Base-by-base conservation (phyloP, 1,140 invertebrate species). In the Drosophila kepulauana region DNA sequence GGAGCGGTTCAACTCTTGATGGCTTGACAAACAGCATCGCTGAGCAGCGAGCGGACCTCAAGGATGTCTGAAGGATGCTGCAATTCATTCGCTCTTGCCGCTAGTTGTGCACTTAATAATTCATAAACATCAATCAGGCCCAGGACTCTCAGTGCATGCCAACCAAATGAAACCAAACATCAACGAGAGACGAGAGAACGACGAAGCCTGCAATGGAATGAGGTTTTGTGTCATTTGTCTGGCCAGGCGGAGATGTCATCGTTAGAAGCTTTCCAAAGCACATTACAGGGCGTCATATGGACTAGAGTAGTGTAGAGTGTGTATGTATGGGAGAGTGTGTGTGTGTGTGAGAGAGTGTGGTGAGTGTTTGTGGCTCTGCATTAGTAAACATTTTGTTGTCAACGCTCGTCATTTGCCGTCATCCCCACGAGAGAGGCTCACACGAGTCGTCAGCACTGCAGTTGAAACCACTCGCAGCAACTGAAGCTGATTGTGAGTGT, bases 361-460 rank as follows among this genome's bases (percentile, higher is more conserved):
- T 61, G 49, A 43, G 66, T 56, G 49, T 30, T 65, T 68, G 64
- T 10, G 33, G 13, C 30, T 61, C 33, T 86, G 82, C 82, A 86
- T 85, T 85, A 86, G 82, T 85, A 79, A 85, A 85, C 82, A 85
- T 81, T 81, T 85, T 86, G 82, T 85, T 86, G 82, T 86, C 82
- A 81, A 38, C 71, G 78, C 62, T 85, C 82, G 75, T 86, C 81
- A 85, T 85, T 85, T 81, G 68, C 74, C 81, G 74, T 86, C 82
- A 75, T 57, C 70, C 74, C 38, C 59, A 25, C 13, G 30, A 46
- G 82, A 38, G 33, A 8, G 5, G 33, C 69, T 49, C 38, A 10
- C 38, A 41, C 13, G 58, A 79, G 71, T 54, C 72, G 43, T 48
- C 52, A 28, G 10, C 43, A n/a, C 43, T 20, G 15, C 59, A 56